These are phyloP conservation scores for Odontophorus gujanensis DNA, from an alignment of 2,113 vertebrate genomes.

Conservation along the genomic window DNA sequence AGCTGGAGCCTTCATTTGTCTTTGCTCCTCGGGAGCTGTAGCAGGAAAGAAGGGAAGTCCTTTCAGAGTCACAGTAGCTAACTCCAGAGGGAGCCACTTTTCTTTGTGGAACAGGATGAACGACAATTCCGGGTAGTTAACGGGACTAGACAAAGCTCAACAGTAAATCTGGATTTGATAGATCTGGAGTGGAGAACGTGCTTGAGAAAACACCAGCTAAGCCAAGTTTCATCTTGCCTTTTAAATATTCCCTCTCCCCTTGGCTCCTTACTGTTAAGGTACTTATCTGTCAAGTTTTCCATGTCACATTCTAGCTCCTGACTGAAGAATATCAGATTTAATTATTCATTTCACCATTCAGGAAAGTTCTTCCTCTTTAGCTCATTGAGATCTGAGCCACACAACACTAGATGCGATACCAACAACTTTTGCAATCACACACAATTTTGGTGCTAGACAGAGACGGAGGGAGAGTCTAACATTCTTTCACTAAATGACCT, in stretches of 20 bases:
- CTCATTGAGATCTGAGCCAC: fast-evolving
- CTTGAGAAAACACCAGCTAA: neutral
- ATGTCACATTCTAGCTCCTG: slow-evolving; percentile 2
- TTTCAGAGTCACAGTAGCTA: neutral
- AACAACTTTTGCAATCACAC: fast-evolving
- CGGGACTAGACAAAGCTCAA: neutral
- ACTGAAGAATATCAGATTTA: neutral
- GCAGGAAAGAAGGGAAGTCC: neutral
- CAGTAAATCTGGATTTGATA: neutral
- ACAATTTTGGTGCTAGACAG: neutral
- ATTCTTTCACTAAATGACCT: neutral
- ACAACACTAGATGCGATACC: neutral
- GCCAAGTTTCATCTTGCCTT: neutral
- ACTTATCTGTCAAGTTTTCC: neutral
- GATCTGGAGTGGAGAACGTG: neutral
- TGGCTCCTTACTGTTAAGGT: neutral
- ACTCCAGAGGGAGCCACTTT: neutral
- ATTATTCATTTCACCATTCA: neutral
- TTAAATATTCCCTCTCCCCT: neutral
- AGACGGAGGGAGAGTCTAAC: neutral
- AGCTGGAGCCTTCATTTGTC: neutral
- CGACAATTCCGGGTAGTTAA: neutral
- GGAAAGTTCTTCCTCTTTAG: neutral
- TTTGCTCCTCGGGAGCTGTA: neutral
- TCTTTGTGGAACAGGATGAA: neutral